Percentiles rank a stretch among this genome's conserved stretches.
phyloP scores from a whole-genome alignment of 2,113 vertebrate genomes.

The Proterorhinus semilunaris region DNA sequence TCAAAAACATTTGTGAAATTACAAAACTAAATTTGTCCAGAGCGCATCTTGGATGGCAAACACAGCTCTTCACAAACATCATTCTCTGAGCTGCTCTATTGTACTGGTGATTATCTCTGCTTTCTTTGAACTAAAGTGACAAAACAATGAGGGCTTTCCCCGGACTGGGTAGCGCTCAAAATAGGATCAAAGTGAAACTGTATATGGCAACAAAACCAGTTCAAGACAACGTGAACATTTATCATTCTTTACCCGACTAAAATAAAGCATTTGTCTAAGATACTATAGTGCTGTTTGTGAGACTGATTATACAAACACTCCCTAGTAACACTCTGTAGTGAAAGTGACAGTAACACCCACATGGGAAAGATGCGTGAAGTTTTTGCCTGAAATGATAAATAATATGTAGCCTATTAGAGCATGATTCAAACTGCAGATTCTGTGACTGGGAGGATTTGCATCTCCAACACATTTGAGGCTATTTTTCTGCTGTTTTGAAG shows the following conservation, averaged over 20 bases:
- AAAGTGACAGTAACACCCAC: no score
- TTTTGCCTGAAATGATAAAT: no score
- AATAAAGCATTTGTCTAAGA: neutral
- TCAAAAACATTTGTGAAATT: no score
- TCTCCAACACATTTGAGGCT: no score
- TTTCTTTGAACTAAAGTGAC: neutral
- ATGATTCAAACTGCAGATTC: no score
- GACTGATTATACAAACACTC: no score
- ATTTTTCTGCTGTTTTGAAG: neutral
- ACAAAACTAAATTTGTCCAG: neutral
- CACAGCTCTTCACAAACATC: neutral
- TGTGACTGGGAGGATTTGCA: no score
- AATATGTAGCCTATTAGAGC: no score
- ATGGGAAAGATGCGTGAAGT: no score
- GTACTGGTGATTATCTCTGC: slow-evolving; percentile 2
- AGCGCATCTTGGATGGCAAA: neutral
- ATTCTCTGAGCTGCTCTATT: neutral
- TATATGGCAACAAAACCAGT: neutral
- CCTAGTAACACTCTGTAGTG: no score
- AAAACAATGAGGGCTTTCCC: neutral
- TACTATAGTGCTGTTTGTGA: neutral
- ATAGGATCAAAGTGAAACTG: neutral
- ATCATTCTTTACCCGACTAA: neutral
- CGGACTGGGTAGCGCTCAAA: neutral
- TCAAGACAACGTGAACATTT: neutral